Percentiles rank a stretch among this genome's conserved stretches.
phyloP scores from a whole-genome alignment of 2,797 vertebrate species.

The Ctenopoma kingsleyae region DNA sequence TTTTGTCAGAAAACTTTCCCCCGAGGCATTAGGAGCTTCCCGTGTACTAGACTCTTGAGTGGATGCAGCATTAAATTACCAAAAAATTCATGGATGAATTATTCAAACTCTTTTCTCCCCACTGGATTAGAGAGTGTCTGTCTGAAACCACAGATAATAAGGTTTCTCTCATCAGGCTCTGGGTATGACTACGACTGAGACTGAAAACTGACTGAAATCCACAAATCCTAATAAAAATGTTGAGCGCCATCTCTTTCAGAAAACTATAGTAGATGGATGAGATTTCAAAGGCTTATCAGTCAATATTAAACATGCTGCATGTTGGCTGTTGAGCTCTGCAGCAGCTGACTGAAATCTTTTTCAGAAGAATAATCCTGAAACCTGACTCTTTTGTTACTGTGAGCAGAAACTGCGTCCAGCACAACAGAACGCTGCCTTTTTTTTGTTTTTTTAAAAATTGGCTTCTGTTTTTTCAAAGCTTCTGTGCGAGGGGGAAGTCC shows the following conservation, averaged over 20 bases:
- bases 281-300: conserved; percentile 47
- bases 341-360: conserved; percentile 35
- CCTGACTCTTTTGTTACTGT: conserved; percentile 25
- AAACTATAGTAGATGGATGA: conserved; percentile 27
- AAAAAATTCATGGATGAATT: conserved; percentile 53
- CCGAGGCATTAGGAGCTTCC: conserved; percentile 20
- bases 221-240: conserved; percentile 48
- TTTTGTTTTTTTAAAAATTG: conserved; percentile 46
- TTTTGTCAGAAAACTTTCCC: conserved; percentile 23
- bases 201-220: conserved; percentile 52
- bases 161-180: conserved; percentile 41
- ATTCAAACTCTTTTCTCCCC: conserved; percentile 63
- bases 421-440: conserved; percentile 25
- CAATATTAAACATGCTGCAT: conserved; percentile 34
- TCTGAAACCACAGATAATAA: conserved; percentile 57
- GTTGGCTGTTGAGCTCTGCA: conserved; percentile 37
- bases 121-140: conserved; percentile 63
- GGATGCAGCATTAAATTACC: conserved; percentile 52
- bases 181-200: conserved; percentile 41
- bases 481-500: conserved; percentile 49
- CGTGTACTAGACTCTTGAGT: conserved; percentile 13
- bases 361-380: conserved; percentile 34
- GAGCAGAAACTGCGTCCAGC: conserved; percentile 33
- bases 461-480: conserved; percentile 45
- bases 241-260: conserved; percentile 27